A percentile compares a stretch with the other conserved stretches of the same genome.
Evolutionary conservation across 1,140 invertebrate genomes (phyloP).

Genomic region (Alviniconcha marisindica): DNA sequence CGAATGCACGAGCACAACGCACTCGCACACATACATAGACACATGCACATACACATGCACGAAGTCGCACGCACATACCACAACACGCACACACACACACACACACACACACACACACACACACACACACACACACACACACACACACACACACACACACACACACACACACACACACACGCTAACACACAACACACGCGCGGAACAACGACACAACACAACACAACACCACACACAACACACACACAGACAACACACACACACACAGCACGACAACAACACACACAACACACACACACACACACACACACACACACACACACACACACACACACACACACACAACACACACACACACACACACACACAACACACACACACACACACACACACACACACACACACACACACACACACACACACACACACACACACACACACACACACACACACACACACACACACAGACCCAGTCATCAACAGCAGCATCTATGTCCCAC

Average conservation of each 20-base stretch:
- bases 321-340: slow-evolving; percentile 17
- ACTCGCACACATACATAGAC: background rate
- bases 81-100: background rate
- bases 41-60: background rate
- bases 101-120: slow-evolving; percentile 4
- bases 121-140: background rate
- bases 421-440: background rate
- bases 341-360: no score
- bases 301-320: slow-evolving; percentile 17
- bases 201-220: background rate
- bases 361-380: no score
- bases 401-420: slow-evolving; percentile 11
- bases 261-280: no score
- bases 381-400: background rate
- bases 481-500: slow-evolving; percentile 39
- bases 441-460: slow-evolving; percentile 3
- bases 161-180: background rate
- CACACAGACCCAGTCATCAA: slow-evolving; percentile 1
- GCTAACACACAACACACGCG: background rate
- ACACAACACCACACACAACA: no score
- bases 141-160: background rate
- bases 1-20: background rate
- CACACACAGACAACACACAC: no score
- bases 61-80: background rate
- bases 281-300: slow-evolving; percentile 9